Base-by-base conservation (phyloP, 2,113 vertebrate species). In the Embiotoca jacksoni region DNA sequence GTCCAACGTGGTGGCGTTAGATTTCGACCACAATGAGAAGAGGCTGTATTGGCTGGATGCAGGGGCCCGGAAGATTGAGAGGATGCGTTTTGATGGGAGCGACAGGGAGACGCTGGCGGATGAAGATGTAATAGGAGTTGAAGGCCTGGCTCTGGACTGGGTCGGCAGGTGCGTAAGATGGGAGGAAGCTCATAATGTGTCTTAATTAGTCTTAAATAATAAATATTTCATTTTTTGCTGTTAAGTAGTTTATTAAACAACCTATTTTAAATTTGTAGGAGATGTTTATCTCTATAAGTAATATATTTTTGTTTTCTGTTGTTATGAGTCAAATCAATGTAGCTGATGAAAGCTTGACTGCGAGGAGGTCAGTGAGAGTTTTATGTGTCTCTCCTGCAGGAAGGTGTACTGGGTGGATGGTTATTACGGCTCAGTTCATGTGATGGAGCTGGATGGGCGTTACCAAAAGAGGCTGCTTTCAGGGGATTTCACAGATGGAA, bases 361-460 rank as follows among this genome's bases (percentile, higher is more conserved):
- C 23, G 7, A n/a, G 14, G 6, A 5, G 35, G 23, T 73, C 56
- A 62, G 6, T 65, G 41, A 61, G 31, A 13, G 11, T 8, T 15
- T 31, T 5, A 71, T 67, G 33, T 79, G 31, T 80, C 36, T 62
- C 3, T 39, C 16, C 33, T 80, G 23, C 88, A 94, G 93, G 84
- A 94, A 94, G 73, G 14, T 94, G 47, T 94, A 94, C 87, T 94
- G 92, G 93, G 62, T 81, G 39, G 85, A 94, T 14, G 9, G 77
- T 37, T 91, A 69, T 72, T 88, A 90, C 0, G 39, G 87, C 58
- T 91, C 93, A 0, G 9, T 94, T 59, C 89, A 93, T 32, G 93
- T 94, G 70, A 91, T 92, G 74, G 93, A 94, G 83, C 71, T 94
- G 78, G 93, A 94, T 41, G 93, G 93, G 3, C 93, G 89, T 41